Evolutionary conservation across 1,140 invertebrate genomes (phyloP).

Genomic region (Reticulitermes speratus): DNA sequence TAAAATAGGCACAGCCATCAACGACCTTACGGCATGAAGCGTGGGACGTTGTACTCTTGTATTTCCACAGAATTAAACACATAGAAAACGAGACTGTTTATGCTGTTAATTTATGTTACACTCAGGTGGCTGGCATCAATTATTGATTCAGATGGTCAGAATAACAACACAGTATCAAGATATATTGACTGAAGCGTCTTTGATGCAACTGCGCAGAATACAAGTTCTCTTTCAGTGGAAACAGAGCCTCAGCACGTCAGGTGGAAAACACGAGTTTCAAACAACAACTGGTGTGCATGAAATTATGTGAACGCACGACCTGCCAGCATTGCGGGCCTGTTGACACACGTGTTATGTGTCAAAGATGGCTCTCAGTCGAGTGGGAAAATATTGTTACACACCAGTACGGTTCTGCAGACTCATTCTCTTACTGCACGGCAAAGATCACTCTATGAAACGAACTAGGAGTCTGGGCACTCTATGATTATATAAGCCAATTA

Average conservation of each 20-base stretch:
- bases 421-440: not conserved
- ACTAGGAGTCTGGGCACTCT: no score
- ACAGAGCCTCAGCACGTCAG: not conserved
- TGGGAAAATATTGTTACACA: not conserved
- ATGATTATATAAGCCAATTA: no score
- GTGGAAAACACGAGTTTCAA: not conserved
- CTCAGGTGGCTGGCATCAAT: not conserved
- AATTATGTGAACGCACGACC: not conserved
- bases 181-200: not conserved
- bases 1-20: not conserved
- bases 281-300: not conserved
- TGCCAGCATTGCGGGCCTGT: not conserved
- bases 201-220: not conserved
- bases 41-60: not conserved
- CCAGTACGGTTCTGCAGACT: not conserved
- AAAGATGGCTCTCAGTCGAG: not conserved
- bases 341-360: slow-evolving; percentile 18
- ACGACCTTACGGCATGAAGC: not conserved
- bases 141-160: slow-evolving; percentile 12
- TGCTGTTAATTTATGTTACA: not conserved
- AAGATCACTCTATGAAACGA: not conserved
- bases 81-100: not conserved
- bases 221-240: no score
- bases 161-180: not conserved
- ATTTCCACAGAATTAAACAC: slow-evolving; percentile 10